phyloP scores from a whole-genome alignment of 92 coral and sea anemone species.

The Diadumene lineata region DNA sequence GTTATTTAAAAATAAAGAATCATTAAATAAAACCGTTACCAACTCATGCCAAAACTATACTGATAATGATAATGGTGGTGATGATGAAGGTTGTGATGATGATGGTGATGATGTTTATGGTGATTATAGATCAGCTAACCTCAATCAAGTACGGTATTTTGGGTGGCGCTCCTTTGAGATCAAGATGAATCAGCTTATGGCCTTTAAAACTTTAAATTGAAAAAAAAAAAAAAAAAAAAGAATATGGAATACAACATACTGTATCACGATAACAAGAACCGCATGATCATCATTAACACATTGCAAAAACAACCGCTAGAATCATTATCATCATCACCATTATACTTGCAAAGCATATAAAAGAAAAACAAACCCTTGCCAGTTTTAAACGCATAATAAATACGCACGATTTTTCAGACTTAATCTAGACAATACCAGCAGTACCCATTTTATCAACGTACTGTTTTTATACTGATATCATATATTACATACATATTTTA shows the following conservation, averaged over 20 bases:
- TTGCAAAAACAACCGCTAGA: background rate
- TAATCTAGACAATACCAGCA: too few relatives aligned
- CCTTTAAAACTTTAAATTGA: constrained; percentile 59
- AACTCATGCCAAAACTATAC: background rate
- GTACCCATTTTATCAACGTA: too few relatives aligned
- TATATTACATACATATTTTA: too few relatives aligned
- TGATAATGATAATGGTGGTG: background rate
- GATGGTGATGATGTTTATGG: background rate
- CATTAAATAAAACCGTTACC: too few relatives aligned
- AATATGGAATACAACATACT: background rate
- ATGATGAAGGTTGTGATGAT: background rate
- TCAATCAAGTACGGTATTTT: constrained; percentile 75
- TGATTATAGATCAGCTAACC: constrained; percentile 26
- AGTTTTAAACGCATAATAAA: too few relatives aligned
- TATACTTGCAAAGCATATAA: too few relatives aligned
- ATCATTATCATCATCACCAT: background rate
- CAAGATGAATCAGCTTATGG: constrained; percentile 86
- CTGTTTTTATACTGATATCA: too few relatives aligned
- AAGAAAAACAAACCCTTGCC: background rate
- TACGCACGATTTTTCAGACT: too few relatives aligned
- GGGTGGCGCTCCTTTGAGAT: constrained; percentile 97
- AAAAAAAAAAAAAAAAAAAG: background rate
- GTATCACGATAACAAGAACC: too few relatives aligned
- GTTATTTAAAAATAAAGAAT: too few relatives aligned
- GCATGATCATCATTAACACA: background rate